Evolutionary conservation across 1,140 invertebrate genomes (phyloP).

Genomic region (Lordiphosa clarofinis): DNA sequence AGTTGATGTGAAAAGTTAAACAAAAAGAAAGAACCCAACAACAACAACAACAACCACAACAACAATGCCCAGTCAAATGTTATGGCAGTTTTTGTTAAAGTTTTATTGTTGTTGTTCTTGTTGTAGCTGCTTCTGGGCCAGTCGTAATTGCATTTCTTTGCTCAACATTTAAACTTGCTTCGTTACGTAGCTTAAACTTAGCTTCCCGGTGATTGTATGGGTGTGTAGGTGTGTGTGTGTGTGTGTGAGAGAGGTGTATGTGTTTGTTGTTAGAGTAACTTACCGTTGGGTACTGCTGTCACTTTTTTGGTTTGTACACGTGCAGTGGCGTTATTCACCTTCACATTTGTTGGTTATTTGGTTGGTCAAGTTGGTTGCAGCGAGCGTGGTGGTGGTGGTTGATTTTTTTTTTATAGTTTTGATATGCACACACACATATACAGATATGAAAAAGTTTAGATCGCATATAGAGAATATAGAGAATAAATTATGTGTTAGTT

Average conservation of each 20-base stretch:
- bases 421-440: conserved; percentile 38
- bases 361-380: conserved; percentile 46
- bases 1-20: conserved; percentile 67
- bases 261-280: conserved; percentile 80
- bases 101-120: conserved; percentile 14
- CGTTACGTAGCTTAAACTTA: conserved; percentile 61
- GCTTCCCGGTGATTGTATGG: conserved; percentile 17
- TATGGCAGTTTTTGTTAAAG: conserved; percentile 44
- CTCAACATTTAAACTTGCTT: conserved; percentile 71
- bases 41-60: conserved; percentile 43
- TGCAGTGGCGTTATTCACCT: conserved; percentile 99
- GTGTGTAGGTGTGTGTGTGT: conserved; percentile 18
- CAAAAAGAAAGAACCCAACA: conserved; percentile 7
- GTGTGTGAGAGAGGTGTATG: conserved; percentile 5
- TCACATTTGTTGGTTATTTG: conserved; percentile 61
- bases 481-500: conserved; percentile 71
- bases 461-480: conserved; percentile 68
- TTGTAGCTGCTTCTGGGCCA: conserved; percentile 30
- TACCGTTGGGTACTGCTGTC: conserved; percentile 93
- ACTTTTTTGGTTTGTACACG: conserved; percentile 99
- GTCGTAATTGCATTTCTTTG: conserved; percentile 75
- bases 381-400: conserved; percentile 58
- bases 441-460: conserved; percentile 26
- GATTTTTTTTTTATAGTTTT: conserved; percentile 37
- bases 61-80: conserved; percentile 60